These are phyloP conservation scores for Paracentrotus lividus DNA, from an alignment of 53 echinoderm and acorn worm species.

Conservation along the genomic window DNA sequence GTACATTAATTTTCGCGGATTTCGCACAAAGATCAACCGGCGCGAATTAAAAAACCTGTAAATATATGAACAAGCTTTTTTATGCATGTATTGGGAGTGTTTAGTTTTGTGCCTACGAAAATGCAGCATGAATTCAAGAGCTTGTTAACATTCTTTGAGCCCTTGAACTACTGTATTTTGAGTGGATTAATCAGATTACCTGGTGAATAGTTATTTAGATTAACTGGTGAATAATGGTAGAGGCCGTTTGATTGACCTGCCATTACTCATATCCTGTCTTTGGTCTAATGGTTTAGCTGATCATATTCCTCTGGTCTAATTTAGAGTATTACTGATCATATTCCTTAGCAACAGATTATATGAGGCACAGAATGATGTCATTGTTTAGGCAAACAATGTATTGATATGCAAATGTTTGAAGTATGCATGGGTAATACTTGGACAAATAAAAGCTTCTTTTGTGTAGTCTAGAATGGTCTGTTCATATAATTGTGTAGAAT, in stretches of 20 bases:
- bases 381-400: neutral
- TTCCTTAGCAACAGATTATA: neutral
- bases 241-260: slow-evolving; percentile 28
- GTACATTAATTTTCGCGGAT: no score
- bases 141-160: no score
- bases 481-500: no score
- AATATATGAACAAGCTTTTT: no score
- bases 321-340: neutral
- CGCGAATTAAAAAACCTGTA: no score
- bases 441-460: neutral
- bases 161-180: neutral
- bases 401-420: neutral
- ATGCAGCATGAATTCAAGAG: no score
- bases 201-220: neutral
- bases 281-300: neutral
- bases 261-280: neutral
- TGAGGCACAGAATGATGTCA: slow-evolving; percentile 16
- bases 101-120: no score
- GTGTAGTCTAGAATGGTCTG: no score
- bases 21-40: no score
- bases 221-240: neutral
- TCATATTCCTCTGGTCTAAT: no score
- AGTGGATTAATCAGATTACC: neutral
- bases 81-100: no score
- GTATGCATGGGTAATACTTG: neutral